Percentiles rank a stretch among this genome's conserved stretches.
phyloP scores from a whole-genome alignment of 92 coral and sea anemone genomes.

The Plumapathes pennacea region DNA sequence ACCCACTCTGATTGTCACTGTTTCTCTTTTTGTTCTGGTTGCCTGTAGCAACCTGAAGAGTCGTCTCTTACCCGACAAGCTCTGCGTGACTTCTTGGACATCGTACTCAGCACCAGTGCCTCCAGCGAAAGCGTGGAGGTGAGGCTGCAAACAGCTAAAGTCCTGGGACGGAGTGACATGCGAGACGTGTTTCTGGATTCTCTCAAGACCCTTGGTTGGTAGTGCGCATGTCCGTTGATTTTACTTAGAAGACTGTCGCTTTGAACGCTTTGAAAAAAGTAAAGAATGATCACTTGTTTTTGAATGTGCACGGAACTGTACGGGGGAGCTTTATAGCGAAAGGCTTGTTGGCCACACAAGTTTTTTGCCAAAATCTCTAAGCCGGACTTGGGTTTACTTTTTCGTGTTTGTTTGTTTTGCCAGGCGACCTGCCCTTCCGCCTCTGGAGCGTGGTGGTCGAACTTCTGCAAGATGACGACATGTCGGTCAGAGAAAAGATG shows the following conservation, averaged over 20 bases:
- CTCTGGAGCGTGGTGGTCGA: slow-evolving; percentile 62
- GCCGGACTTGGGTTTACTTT: background rate
- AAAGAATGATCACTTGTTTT: background rate
- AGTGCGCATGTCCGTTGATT: too few relatives aligned
- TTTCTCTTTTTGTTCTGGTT: background rate
- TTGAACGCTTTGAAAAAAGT: background rate
- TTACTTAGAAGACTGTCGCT: background rate
- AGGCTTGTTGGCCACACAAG: background rate
- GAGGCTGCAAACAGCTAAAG: slow-evolving; percentile 49
- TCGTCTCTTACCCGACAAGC: background rate
- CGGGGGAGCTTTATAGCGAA: background rate
- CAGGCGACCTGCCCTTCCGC: slow-evolving; percentile 44
- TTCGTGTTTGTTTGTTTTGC: background rate
- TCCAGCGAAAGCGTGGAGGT: slow-evolving; percentile 41
- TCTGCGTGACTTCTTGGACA: slow-evolving; percentile 3
- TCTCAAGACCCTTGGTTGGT: slow-evolving; percentile 21
- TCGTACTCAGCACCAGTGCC: slow-evolving; percentile 14
- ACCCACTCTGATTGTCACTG: too few relatives aligned
- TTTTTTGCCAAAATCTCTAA: background rate
- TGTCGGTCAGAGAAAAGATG: slow-evolving; percentile 48
- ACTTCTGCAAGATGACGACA: slow-evolving; percentile 74
- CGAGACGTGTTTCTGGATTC: slow-evolving; percentile 22
- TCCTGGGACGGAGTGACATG: slow-evolving; percentile 14
- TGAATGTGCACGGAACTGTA: background rate
- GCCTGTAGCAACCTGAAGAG: background rate